Percentiles rank a stretch among this genome's conserved stretches.
phyloP scores from a whole-genome alignment of 2,888 invertebrate genomes.

The Zygothrica quintamaculata region DNA sequence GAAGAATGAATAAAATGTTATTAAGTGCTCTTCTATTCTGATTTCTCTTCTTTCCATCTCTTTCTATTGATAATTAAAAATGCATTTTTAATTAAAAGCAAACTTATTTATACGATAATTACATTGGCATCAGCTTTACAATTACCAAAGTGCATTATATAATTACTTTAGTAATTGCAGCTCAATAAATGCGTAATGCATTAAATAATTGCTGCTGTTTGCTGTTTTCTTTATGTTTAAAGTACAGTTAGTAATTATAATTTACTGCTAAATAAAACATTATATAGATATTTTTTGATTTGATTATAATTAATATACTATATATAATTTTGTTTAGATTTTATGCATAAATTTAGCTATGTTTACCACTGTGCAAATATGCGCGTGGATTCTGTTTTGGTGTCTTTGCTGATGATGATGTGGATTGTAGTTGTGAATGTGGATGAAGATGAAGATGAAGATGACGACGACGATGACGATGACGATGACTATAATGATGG shows the following conservation, averaged over 20 bases:
- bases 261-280: neutral
- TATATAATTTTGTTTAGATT: neutral
- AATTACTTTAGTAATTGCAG: constrained; percentile 1
- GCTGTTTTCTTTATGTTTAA: neutral
- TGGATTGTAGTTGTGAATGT: neutral
- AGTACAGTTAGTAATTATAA: neutral
- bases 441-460: constrained; percentile 5
- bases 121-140: too few relatives aligned
- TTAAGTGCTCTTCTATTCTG: too few relatives aligned
- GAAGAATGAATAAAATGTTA: too few relatives aligned
- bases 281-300: neutral
- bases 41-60: too few relatives aligned
- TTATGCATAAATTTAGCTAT: too few relatives aligned
- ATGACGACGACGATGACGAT: constrained; percentile 53
- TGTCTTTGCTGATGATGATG: constrained; percentile 35
- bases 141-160: constrained; percentile 1
- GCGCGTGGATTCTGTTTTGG: constrained; percentile 50
- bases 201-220: neutral
- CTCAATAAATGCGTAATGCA: neutral
- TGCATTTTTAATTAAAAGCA: neutral
- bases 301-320: neutral
- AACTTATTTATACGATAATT: neutral
- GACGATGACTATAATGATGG: constrained; percentile 56
- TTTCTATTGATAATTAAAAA: too few relatives aligned
- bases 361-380: constrained; percentile 40